Evolutionary conservation across 2,888 invertebrate species (phyloP), one percentile per base, ranked within the genome.

Genomic region (Eilema griseolum): DNA sequence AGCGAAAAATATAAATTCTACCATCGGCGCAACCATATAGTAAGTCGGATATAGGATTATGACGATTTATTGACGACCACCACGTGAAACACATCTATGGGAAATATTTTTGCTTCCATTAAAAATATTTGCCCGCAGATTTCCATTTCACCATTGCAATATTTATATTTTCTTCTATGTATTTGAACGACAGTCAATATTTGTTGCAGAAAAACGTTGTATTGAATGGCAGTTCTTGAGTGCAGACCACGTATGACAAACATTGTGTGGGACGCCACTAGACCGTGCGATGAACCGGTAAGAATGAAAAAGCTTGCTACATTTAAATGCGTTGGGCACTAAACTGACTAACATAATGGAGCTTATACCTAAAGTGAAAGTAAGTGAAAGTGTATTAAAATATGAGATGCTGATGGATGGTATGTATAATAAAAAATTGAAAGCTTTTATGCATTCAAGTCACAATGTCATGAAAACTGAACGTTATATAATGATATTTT

Each of bases 221-320:
- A 57, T 66, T 41, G 66, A 66, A 66, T 26, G 61, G 56, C 33
- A 67, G 28, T 64, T 65, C 33, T 64, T 64, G 28, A 65, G 71
- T 71, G 68, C 71, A 72, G 57, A 72, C 65, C 65, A 72, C 65
- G 65, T 66, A 66, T 46, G 24, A 68, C 65, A 68, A 68, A 68
- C 66, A 69, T 10, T 24, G 46, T 52, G 61, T 61, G 65, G 46
- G 67, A 63, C 46, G 26, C 8, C 65, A 41, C 64, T 67, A 65
- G 61, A 61, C 33, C 20, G 68, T 41, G 61, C 68, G 24, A 62
- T 61, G 71, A 69, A 61, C 68, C 57, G 41, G 24, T 23, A 56
- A 52, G 12, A 64, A 33, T 26, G 33, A 26, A 57, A 46, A 46
- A 52, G 20, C 23, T 26, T 31, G 33, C 26, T 57, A 64, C 10